These are phyloP conservation scores for Noctua janthe DNA, from an alignment of 2,888 invertebrate genomes.

Conservation along the genomic window DNA sequence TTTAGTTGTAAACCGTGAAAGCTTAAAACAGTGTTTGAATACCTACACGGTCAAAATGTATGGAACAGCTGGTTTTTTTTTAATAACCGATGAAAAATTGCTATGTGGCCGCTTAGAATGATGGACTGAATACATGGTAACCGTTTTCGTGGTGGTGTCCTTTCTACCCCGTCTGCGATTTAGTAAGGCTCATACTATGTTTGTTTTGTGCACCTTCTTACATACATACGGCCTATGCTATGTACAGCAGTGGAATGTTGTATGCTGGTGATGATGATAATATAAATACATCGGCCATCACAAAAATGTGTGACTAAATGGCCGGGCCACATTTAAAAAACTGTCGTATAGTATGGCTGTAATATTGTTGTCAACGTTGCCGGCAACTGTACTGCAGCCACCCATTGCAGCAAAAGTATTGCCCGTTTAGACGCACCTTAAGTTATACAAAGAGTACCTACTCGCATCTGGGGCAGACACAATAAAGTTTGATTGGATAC, in stretches of 20 bases:
- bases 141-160: no score
- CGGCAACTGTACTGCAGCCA: neutral
- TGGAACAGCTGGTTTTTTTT: no score
- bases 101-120: no score
- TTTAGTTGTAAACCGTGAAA: no score
- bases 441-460: conserved; percentile 60
- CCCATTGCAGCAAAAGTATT: neutral
- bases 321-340: neutral
- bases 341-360: no score
- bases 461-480: conserved; percentile 68
- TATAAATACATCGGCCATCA: neutral
- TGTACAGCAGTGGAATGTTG: no score
- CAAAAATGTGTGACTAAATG: neutral
- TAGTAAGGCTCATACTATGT: neutral
- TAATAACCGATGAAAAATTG: no score
- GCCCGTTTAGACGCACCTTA: neutral
- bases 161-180: no score
- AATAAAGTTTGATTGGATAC: conserved; percentile 81
- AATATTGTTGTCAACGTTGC: neutral
- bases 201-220: neutral
- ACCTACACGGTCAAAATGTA: no score
- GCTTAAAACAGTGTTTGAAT: no score
- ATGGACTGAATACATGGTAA: no score
- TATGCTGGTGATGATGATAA: neutral
- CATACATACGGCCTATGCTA: no score